Conservation (phyloP, 1,140 invertebrate species). For the Manduca sexta region DNA sequence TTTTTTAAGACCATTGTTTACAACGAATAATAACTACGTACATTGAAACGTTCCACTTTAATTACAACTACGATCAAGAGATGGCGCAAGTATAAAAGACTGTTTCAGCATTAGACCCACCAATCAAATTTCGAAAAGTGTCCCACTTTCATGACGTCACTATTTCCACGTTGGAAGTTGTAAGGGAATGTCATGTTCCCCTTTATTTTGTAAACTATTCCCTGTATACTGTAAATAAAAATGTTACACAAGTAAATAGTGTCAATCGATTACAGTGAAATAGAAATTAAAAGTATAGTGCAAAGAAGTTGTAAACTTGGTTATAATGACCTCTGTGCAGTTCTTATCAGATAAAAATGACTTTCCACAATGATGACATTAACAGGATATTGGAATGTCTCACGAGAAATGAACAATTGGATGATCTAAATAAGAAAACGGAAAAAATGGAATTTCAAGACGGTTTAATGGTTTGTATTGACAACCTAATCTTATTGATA, state of each 20-base stretch:
- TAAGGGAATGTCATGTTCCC: conserved; percentile 56
- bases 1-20: not conserved
- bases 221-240: conserved; percentile 21
- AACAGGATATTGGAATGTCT: conserved; percentile 53
- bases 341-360: conserved; percentile 41
- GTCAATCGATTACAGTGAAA: conserved; percentile 16
- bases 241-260: conserved; percentile 21
- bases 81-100: conserved; percentile 30
- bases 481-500: conserved; percentile 42
- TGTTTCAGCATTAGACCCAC: conserved; percentile 39
- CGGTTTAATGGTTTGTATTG: conserved; percentile 53
- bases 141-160: conserved; percentile 68
- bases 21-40: not conserved
- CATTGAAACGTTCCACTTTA: not conserved
- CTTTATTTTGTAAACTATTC: conserved; percentile 49
- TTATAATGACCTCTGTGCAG: conserved; percentile 28
- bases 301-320: not conserved
- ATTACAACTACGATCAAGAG: conserved; percentile 16
- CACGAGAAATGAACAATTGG: conserved; percentile 42
- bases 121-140: conserved; percentile 63
- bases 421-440: conserved; percentile 30
- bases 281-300: conserved; percentile 4
- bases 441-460: conserved; percentile 56
- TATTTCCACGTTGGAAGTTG: conserved; percentile 72
- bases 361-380: conserved; percentile 53